Base-by-base conservation (phyloP, 2,797 vertebrate genomes). In the Smutsia temminckii region DNA sequence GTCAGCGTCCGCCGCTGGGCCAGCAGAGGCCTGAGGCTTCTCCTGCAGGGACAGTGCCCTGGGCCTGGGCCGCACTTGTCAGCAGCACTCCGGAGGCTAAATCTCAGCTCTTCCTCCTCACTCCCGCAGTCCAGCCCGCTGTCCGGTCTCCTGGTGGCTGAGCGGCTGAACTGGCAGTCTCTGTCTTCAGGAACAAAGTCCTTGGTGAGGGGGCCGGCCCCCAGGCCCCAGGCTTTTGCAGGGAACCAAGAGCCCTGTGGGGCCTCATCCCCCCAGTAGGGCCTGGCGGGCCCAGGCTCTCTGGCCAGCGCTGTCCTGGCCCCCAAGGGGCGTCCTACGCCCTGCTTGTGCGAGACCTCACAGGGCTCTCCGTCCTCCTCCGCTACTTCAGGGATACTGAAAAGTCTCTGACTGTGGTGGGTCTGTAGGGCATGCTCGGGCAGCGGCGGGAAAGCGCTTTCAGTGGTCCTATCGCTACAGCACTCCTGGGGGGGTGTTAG, bases 341-440 rank as follows among this genome's bases (percentile, higher is more conserved):
- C 97, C 97, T 98, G 98, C 86, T 97, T 98, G 96, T 97, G 97
- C 89, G 97, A 96, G 86, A 96, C 74, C 34, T 98, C 97, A 0
- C 96, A 64, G 93, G 84, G 96, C 49, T 99, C 99, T 0, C 98
- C 97, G 49, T 99, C 99, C 97, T 99, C 99, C 98, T 99, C 99
- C 0, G 99, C 99, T 97, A 99, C 99, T 98, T 99, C 99, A 0
- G 99, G 99, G 97, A 99, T 99, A 99, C 99, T 99, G 99, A 99
- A 99, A 95, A 99, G 99, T 86, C 99, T 99, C 97, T 99, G 99
- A 98, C 99, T 99, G 97, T 99, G 99, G 37, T 98, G 99, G 96
- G 98, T 98, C 96, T 99, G 99, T 89, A 98, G 99, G 96, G 99
- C 98, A 98, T 98, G 98, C 98, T 99, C 99, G 74, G 99, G 98